These are phyloP conservation scores for Ameiurus melas DNA, from an alignment of 2,113 vertebrate species.

Conservation along the genomic window DNA sequence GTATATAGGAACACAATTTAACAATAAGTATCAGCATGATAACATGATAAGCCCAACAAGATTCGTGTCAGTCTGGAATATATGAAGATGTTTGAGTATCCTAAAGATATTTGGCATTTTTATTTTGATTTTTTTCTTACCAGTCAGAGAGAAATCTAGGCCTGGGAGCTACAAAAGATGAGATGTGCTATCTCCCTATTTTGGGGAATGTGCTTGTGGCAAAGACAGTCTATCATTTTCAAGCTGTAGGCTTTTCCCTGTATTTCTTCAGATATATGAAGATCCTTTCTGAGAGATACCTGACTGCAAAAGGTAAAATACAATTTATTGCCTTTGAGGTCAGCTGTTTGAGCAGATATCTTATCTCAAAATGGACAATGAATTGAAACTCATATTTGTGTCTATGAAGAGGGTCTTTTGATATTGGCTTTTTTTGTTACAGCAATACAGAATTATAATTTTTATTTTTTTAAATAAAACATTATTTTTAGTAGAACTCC, in stretches of 20 bases:
- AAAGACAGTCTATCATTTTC: slow-evolving; percentile 31
- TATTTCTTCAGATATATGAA: slow-evolving; percentile 23
- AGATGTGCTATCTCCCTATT: slow-evolving; percentile 7
- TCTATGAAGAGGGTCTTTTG: neutral
- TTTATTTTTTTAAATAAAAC: neutral
- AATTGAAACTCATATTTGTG: neutral
- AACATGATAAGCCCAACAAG: neutral
- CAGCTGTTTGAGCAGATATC: neutral
- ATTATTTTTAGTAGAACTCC: neutral
- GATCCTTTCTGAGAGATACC: slow-evolving; percentile 14
- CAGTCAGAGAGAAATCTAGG: neutral
- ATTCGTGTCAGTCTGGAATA: neutral
- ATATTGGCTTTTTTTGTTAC: neutral
- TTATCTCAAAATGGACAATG: neutral
- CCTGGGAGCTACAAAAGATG: neutral
- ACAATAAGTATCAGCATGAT: neutral
- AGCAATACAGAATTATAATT: too few relatives aligned
- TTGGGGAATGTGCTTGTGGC: slow-evolving; percentile 9
- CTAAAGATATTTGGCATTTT: neutral
- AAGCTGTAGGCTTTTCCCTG: slow-evolving; percentile 19
- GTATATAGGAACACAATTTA: neutral
- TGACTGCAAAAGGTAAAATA: neutral
- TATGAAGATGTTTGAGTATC: neutral
- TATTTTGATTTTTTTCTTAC: neutral
- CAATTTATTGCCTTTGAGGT: slow-evolving; percentile 35